Evolutionary conservation across 2,797 vertebrate genomes (phyloP), one percentile per base, ranked within the genome.

Genomic region (Leptodactylus fallax): DNA sequence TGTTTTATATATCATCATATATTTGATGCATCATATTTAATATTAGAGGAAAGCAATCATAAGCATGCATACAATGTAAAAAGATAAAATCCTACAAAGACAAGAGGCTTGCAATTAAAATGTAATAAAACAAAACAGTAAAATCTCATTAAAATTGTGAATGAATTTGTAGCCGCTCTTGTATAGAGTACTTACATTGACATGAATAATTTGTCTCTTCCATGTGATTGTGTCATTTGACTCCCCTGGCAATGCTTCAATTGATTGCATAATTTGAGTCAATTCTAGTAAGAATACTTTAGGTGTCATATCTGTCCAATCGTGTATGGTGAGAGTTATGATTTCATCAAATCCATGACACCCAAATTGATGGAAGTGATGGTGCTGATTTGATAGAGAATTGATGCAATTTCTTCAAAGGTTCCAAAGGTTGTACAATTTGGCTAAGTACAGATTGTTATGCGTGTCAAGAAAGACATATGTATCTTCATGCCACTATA

Each of bases 211-310:
- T 23, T 61, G 45, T 60, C 65, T 60, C 65, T 58, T 60, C 21
- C 4, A 13, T 21, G 19, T 21, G 13, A 23, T 74, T 47, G 83
- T 76, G 55, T 61, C 36, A 23, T 25, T 49, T 84, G 13, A 25
- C 55, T 74, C 67, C 55, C 55, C 21, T 47, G 83, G 16, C 23
- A 72, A 76, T 61, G 36, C 69, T 84, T 84, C 27, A 23, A 60
- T 23, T 84, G 83, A 76, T 84, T 84, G 71, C 69, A 49, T 60
- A 76, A 84, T 76, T 76, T 76, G 27, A 76, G 60, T 74, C 36
- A 58, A 76, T 76, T 76, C 7, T 60, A 74, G 71, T 6, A 49
- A 81, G 60, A 65, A 81, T 47, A 81, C 36, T 47, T 63, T 61
- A 47, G 58, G 58, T 10, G 10, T 61, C 58, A 84, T 47, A 74